These are phyloP conservation scores for Anoplolepis gracilipes DNA, from an alignment of 1,140 invertebrate genomes.

Conservation along the genomic window DNA sequence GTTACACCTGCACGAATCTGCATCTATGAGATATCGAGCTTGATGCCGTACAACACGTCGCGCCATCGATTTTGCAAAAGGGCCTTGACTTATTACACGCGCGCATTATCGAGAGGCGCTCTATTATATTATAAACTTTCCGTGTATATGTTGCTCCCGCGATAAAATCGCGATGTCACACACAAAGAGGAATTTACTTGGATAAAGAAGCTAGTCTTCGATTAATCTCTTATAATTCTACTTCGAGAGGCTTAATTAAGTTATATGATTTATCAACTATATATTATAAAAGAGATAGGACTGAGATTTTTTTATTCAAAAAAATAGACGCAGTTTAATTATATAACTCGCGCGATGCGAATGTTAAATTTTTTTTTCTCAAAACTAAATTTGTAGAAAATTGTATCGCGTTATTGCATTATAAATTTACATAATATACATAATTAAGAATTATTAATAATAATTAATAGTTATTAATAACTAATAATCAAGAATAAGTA, in stretches of 20 bases:
- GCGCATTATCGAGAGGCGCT: not conserved
- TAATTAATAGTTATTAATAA: not conserved
- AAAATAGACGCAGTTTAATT: too few species aligned
- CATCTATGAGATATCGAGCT: conserved; percentile 37
- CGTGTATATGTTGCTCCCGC: conserved; percentile 34
- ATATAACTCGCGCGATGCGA: too few species aligned
- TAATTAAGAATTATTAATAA: not conserved
- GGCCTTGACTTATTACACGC: conserved; percentile 67
- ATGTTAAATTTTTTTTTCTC: too few species aligned
- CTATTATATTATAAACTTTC: conserved; percentile 25
- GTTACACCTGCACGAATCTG: conserved; percentile 20
- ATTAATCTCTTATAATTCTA: not conserved
- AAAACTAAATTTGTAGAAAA: too few species aligned
- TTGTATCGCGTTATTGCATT: too few species aligned
- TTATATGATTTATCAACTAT: too few species aligned
- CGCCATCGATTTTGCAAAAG: conserved; percentile 62
- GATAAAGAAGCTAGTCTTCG: too few species aligned
- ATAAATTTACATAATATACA: not conserved
- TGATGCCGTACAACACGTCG: conserved; percentile 3
- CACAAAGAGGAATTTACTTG: not conserved
- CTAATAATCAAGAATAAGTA: not conserved
- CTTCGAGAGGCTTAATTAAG: conserved; percentile 20
- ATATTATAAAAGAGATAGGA: too few species aligned
- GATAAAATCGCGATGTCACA: conserved; percentile 17
- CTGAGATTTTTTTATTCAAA: too few species aligned